Percentiles rank a stretch among this genome's conserved stretches.
Evolutionary conservation across 2,888 invertebrate species (phyloP).

Genomic region (Neocrepidodera transversa): DNA sequence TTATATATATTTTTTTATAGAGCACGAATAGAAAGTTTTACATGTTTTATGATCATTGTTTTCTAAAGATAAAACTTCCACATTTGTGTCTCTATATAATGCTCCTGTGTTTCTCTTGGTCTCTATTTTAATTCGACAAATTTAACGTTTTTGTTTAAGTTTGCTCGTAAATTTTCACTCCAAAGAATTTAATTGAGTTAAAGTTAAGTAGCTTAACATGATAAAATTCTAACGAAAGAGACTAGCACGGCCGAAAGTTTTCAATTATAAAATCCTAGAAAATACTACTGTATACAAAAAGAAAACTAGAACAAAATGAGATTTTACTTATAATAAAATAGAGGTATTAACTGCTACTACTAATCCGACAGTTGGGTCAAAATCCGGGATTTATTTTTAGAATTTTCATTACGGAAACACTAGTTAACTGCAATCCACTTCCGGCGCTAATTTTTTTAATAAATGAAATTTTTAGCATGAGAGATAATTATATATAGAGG

Average conservation of each 20-base stretch:
- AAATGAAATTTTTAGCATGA: background rate
- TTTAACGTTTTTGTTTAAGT: too few relatives aligned
- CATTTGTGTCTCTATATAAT: too few relatives aligned
- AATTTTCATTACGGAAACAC: background rate
- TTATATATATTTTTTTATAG: too few relatives aligned
- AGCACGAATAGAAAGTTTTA: too few relatives aligned
- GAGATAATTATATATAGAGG: background rate
- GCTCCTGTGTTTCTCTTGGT: too few relatives aligned
- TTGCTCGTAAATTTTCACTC: background rate
- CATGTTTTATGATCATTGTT: too few relatives aligned
- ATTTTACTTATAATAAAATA: constrained; percentile 22
- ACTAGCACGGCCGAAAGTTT: background rate
- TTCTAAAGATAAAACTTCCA: too few relatives aligned
- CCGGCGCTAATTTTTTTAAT: background rate
- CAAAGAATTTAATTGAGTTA: constrained; percentile 4
- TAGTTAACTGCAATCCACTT: background rate
- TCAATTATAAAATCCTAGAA: constrained; percentile 10
- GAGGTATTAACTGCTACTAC: constrained; percentile 20
- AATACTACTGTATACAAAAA: constrained; percentile 18
- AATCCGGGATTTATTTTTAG: constrained; percentile 4
- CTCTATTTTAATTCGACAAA: too few relatives aligned
- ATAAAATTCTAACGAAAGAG: constrained; percentile 16
- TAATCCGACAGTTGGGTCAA: constrained; percentile 6
- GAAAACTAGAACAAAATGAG: constrained; percentile 6
- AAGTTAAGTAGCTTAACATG: constrained; percentile 18